These are phyloP conservation scores for Phrynocephalus versicolor DNA, from an alignment of 2,113 vertebrate species.

Conservation along the genomic window DNA sequence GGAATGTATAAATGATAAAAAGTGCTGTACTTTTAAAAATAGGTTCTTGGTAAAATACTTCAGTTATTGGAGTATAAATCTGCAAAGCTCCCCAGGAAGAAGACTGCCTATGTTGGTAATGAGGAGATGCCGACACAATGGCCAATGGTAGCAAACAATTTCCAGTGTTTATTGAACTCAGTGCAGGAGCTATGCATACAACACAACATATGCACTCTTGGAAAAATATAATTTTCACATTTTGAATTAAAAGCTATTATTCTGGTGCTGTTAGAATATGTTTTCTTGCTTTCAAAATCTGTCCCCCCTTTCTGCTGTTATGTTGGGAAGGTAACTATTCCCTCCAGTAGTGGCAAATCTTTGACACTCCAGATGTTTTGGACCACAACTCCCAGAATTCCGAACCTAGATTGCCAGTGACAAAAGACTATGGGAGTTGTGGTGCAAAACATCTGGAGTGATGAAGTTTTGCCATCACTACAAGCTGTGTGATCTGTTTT, in stretches of 20 bases:
- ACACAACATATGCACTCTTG: background rate
- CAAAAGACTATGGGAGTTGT: too few species aligned
- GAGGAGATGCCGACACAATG: too few species aligned
- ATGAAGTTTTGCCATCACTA: too few species aligned
- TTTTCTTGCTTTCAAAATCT: background rate
- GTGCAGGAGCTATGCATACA: background rate
- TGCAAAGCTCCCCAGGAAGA: background rate
- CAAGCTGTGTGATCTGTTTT: background rate
- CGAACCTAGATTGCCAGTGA: too few species aligned
- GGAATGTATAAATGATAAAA: background rate
- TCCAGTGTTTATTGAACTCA: background rate
- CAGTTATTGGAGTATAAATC: background rate
- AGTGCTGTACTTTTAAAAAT: background rate
- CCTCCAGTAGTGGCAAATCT: too few species aligned
- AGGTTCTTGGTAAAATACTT: background rate
- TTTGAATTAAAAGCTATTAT: background rate
- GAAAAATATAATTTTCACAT: background rate
- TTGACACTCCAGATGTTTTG: too few species aligned
- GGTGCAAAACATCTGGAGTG: too few species aligned
- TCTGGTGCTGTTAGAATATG: background rate
- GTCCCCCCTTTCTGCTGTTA: background rate
- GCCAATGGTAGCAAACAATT: background rate
- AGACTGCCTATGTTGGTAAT: background rate
- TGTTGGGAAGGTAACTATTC: too few species aligned
- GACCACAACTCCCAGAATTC: too few species aligned